Percentiles rank a stretch among this genome's conserved stretches.
phyloP scores from a whole-genome alignment of 2,888 invertebrate genomes.

The Nowickia ferox region DNA sequence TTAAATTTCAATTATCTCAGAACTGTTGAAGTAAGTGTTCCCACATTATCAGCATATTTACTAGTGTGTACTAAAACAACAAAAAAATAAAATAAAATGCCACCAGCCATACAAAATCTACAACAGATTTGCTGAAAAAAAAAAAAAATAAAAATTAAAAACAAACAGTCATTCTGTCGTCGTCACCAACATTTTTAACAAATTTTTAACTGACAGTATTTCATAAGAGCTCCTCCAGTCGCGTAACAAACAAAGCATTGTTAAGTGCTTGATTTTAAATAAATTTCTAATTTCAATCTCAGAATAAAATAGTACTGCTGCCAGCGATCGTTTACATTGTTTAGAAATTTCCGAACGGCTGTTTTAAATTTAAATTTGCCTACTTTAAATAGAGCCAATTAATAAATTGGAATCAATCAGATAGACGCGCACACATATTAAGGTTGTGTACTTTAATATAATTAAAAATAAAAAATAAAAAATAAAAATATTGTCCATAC shows the following conservation, averaged over 20 bases:
- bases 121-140: conserved; percentile 23
- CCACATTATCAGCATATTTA: conserved; percentile 42
- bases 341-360: not conserved
- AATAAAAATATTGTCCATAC: not conserved
- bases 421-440: conserved; percentile 36
- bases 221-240: conserved; percentile 44
- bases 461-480: not conserved
- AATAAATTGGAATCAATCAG: conserved; percentile 48
- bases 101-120: conserved; percentile 32
- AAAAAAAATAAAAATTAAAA: conserved; percentile 32
- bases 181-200: conserved; percentile 46
- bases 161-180: conserved; percentile 41
- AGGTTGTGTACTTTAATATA: not conserved
- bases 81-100: conserved; percentile 18
- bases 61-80: conserved; percentile 37
- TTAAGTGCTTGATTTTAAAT: conserved; percentile 52
- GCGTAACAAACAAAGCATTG: conserved; percentile 19
- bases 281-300: conserved; percentile 34
- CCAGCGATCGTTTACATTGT: conserved; percentile 9
- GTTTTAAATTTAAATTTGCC: not conserved
- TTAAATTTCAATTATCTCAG: conserved; percentile 37
- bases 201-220: conserved; percentile 58
- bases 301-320: conserved; percentile 44
- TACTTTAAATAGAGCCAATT: conserved; percentile 12
- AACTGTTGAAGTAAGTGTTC: conserved; percentile 8